These are phyloP conservation scores for Gastracanthus pulcherrimus DNA, from an alignment of 2,888 invertebrate species.

Conservation along the genomic window DNA sequence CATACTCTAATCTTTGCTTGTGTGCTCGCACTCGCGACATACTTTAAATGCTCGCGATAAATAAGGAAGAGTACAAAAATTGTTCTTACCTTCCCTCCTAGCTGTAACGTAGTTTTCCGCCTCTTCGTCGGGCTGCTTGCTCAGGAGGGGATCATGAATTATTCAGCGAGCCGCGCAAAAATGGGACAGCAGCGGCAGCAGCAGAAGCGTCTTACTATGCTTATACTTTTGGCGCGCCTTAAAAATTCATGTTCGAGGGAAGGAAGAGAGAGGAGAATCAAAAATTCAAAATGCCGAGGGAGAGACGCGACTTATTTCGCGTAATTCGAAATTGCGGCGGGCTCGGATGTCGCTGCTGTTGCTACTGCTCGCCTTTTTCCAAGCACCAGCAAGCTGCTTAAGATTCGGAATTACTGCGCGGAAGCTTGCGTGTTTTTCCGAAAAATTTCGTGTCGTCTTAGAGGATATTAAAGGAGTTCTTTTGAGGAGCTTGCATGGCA, in stretches of 20 bases:
- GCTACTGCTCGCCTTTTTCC: neutral
- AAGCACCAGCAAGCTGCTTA: slow-evolving; percentile 7
- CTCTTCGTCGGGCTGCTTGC: neutral
- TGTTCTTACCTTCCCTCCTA: no score
- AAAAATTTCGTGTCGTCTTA: neutral
- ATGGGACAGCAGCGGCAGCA: neutral
- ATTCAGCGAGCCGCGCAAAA: slow-evolving; percentile 40
- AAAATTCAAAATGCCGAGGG: slow-evolving; percentile 40
- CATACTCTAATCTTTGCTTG: no score
- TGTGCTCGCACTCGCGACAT: neutral
- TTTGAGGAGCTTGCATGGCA: no score
- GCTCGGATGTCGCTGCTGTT: neutral
- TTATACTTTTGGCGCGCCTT: slow-evolving; percentile 8
- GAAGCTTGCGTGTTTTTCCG: neutral
- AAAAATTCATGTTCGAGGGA: slow-evolving; percentile 28
- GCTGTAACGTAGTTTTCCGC: no score
- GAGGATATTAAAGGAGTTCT: slow-evolving; percentile 6
- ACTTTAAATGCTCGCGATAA: slow-evolving; percentile 25
- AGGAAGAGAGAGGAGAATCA: slow-evolving; percentile 21
- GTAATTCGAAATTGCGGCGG: slow-evolving; percentile 38
- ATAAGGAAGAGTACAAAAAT: slow-evolving; percentile 13
- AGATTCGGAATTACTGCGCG: neutral
- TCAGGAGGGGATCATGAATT: slow-evolving; percentile 14
- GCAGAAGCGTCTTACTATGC: no score
- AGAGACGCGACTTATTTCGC: neutral